Base-by-base conservation (phyloP, 92 coral and sea anemone genomes). In the Hydrozoanthus gracilis region DNA sequence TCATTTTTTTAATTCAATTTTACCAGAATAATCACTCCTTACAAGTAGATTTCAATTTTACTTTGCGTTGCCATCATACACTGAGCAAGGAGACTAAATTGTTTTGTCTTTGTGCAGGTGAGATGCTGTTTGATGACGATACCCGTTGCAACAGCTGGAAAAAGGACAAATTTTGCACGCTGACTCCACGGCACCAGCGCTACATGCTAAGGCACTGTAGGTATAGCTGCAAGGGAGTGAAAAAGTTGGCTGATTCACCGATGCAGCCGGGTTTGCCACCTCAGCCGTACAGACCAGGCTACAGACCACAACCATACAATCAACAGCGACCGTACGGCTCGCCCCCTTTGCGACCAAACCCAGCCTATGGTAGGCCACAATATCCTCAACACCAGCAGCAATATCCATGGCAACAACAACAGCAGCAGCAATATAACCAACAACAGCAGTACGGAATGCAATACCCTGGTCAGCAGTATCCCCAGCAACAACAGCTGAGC, bases 151-250 rank as follows among this genome's bases (percentile, higher is more conserved):
- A 71, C 82, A 66, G 88, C 8, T 96, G 92, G 92, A 86, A 69
- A 58, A 87, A 65, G 39, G 80, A 92, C 17, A 82, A 78, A 54
- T 92, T 95, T 69, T 96, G 99, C 74, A 89, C 89, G 39, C 46
- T 89, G 92, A 74, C 86, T 46, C 91, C 94, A 7, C 84, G 84
- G 7, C 99, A 96, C 65, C 96, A 95, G 76, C 93, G 94, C 13
- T 96, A 88, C 20, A 93, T 93, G 91, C 82, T 96, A 67, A 88
- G 71, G 58, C 93, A 95, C 72, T 96, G 99, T 67, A 76, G 85
- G 46, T 96, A 80, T 79, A 96, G 96, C 52, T 96, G 99, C 77
- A 91, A 88, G 51, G 91, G 89, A 5, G 80, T 77, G 46, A 82
- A 70, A 13, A 87, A 58, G 80, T 14, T 90, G 12, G 77, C 84